These are phyloP conservation scores for Sardina pilchardus DNA, from an alignment of 2,113 vertebrate species.

Conservation along the genomic window DNA sequence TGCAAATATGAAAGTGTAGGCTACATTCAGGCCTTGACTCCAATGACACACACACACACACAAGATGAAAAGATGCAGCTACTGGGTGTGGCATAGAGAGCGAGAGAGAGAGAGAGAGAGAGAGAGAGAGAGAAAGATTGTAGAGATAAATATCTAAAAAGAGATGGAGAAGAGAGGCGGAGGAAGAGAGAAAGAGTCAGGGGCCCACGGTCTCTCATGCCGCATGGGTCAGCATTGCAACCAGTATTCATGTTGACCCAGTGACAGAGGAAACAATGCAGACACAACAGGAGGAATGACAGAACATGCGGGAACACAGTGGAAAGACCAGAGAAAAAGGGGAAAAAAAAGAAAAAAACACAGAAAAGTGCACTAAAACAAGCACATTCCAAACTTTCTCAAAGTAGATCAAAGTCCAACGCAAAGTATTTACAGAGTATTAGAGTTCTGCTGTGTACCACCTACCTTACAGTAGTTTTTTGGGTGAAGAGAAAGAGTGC, in stretches of 20 bases:
- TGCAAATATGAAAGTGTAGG: neutral
- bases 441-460: neutral
- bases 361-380: neutral
- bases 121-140: constrained; percentile 21
- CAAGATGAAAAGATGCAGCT: neutral
- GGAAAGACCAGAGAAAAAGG: neutral
- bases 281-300: neutral
- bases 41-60: neutral
- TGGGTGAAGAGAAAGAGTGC: constrained; percentile 27
- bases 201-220: neutral
- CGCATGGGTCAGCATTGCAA: neutral
- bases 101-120: constrained; percentile 9
- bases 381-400: neutral
- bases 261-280: neutral
- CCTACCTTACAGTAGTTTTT: constrained; percentile 54
- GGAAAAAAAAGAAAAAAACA: neutral
- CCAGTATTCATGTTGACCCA: neutral
- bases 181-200: neutral
- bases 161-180: neutral
- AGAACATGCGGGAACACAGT: neutral
- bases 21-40: neutral
- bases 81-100: neutral
- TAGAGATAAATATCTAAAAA: constrained; percentile 30
- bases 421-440: neutral
- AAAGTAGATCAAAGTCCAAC: neutral